Evolutionary conservation across 1,140 invertebrate species (phyloP), one percentile per base, ranked within the genome.

Genomic region (Pinna nobilis): DNA sequence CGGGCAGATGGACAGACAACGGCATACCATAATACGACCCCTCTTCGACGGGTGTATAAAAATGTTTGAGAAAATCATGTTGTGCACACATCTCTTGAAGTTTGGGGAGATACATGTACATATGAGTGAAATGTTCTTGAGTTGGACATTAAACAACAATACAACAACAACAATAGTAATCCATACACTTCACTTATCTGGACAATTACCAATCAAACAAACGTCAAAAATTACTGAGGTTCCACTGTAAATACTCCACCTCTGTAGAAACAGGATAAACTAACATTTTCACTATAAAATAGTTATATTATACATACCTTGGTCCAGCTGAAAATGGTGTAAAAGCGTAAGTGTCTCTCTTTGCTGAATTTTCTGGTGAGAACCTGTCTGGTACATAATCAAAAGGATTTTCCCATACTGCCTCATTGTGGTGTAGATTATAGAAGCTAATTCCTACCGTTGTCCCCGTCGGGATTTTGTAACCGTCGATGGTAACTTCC

Each of bases 401-500:
- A 70, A 80, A n/a, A 5, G 64, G 68, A 15, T 74, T 60, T 9
- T 69, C 67, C 74, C 78, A 78, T 2, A 78, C 69, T 32, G 51
- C 47, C 18, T 63, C 53, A 70, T 80, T 77, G 39, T 75, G 73
- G 53, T 79, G 78, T 13, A 79, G 66, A 44, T 74, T 74, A 57
- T 78, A 79, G 15, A 76, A 69, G 18, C 67, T 69, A 23, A 79
- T 59, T 55, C 67, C 72, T n/a, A 81, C 32, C 3, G 47, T 44
- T 6, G 79, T 78, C 6, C 77, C 81, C 1, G 71, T 13, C 32
- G 82, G 82, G 1, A 84, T 20, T 4, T 18, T 68, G 11, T 70
- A 20, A 20, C 80, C 81, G 63, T 82, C 83, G 28, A 91, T 79
- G 80, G 41, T 67, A 28, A 89, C 88, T 55, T 95, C 93, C 82